Conservation (phyloP, 2,888 invertebrate genomes). For the Invenusta paracnida region DNA sequence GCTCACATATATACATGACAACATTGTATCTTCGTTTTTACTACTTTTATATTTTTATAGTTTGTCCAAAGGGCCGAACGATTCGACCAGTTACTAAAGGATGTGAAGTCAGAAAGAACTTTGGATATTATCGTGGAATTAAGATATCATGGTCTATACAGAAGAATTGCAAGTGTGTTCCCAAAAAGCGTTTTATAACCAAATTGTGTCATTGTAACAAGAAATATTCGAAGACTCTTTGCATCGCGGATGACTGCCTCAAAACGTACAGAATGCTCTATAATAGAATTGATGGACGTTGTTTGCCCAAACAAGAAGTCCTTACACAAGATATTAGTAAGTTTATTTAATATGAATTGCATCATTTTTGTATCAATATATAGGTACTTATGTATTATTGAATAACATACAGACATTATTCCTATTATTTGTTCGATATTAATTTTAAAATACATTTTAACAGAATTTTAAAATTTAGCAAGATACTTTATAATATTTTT, state of each 20-base stretch:
- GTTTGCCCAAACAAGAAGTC: slow-evolving; percentile 37
- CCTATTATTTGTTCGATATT: background rate
- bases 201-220: slow-evolving; percentile 33
- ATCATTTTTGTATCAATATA: too few species aligned
- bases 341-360: too few species aligned
- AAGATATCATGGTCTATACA: slow-evolving; percentile 32
- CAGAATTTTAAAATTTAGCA: too few species aligned
- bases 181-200: slow-evolving; percentile 10
- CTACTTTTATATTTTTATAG: too few species aligned
- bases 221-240: slow-evolving; percentile 24
- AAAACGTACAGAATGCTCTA: slow-evolving; percentile 32
- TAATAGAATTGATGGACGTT: background rate
- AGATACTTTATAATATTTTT: too few species aligned
- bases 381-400: too few species aligned
- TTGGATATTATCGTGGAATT: background rate
- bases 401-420: too few species aligned
- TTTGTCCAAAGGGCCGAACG: slow-evolving; percentile 7
- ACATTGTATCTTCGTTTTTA: too few species aligned
- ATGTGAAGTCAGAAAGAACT: slow-evolving; percentile 17
- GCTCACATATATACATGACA: too few species aligned
- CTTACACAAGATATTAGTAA: slow-evolving; percentile 32
- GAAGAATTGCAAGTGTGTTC: slow-evolving; percentile 15
- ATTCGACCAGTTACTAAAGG: background rate
- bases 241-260: slow-evolving; percentile 35
- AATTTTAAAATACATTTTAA: background rate